Evolutionary conservation across 2,888 invertebrate genomes (phyloP).

Genomic region (Eupithecia vulgata): DNA sequence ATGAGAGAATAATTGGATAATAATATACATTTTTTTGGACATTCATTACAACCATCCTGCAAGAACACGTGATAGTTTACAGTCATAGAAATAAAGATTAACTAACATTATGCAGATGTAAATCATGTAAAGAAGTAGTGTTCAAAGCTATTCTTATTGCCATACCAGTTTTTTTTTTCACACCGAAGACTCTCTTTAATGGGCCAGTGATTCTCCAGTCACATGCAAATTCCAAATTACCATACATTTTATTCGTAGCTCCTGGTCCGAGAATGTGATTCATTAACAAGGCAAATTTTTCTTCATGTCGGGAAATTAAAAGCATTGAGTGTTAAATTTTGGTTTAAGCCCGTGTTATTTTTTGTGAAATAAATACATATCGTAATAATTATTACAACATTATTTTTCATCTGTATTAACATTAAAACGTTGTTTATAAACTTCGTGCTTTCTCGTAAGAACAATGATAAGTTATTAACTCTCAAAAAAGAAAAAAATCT

Average conservation of each 20-base stretch:
- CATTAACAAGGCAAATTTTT: conserved; percentile 62
- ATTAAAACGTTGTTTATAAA: background rate
- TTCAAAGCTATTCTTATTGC: no score
- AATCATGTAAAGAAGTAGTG: background rate
- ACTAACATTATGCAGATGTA: background rate
- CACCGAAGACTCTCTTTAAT: conserved; percentile 68
- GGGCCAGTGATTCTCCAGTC: conserved; percentile 75
- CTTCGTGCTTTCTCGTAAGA: background rate
- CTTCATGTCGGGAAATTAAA: conserved; percentile 36
- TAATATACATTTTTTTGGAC: background rate
- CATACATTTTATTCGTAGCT: conserved; percentile 71
- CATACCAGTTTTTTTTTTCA: no score
- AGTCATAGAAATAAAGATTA: background rate
- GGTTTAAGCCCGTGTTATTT: background rate
- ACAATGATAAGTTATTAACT: background rate
- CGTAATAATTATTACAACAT: no score
- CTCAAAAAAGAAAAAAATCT: background rate
- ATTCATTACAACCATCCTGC: background rate
- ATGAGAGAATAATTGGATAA: background rate
- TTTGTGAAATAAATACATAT: background rate
- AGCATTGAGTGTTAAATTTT: conserved; percentile 24
- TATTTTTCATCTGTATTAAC: background rate
- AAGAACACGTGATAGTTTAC: background rate
- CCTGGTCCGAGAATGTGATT: conserved; percentile 58
- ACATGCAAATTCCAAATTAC: conserved; percentile 75